Evolutionary conservation across 2,888 invertebrate species (phyloP).

Genomic region (Yponomeuta malinellus): DNA sequence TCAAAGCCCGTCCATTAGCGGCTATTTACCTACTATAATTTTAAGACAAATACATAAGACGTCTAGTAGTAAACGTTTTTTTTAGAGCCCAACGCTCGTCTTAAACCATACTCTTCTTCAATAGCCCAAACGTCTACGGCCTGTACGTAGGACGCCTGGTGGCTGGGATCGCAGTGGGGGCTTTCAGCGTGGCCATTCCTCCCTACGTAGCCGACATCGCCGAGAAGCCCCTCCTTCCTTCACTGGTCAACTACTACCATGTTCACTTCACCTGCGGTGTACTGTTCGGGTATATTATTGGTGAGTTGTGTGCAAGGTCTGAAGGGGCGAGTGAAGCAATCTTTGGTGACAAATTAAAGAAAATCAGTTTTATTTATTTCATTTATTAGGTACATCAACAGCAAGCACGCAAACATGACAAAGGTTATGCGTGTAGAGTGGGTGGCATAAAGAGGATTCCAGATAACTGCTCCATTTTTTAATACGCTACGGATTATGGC

Average conservation of each 20-base stretch:
- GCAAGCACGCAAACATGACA: too few species aligned
- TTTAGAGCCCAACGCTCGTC: too few species aligned
- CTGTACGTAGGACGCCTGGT: slow-evolving; percentile 74
- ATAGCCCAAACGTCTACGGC: slow-evolving; percentile 65
- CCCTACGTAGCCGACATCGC: slow-evolving; percentile 81
- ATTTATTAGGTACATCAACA: too few species aligned
- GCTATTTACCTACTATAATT: too few species aligned
- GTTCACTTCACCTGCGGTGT: slow-evolving; percentile 80
- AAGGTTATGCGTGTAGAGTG: too few species aligned
- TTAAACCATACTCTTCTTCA: not conserved
- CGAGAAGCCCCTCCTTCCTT: slow-evolving; percentile 76
- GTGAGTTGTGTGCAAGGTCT: slow-evolving; percentile 38
- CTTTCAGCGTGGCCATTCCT: slow-evolving; percentile 79
- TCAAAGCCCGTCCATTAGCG: too few species aligned
- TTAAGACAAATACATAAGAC: too few species aligned
- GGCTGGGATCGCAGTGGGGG: slow-evolving; percentile 78
- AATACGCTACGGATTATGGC: too few species aligned
- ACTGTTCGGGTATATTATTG: slow-evolving; percentile 76
- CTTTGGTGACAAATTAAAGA: not conserved
- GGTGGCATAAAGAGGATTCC: too few species aligned
- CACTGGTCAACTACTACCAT: slow-evolving; percentile 81
- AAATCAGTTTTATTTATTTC: too few species aligned
- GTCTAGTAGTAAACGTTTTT: too few species aligned
- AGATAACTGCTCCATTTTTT: too few species aligned
- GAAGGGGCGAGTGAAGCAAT: not conserved